A percentile compares a stretch with the other conserved stretches of the same genome.
phyloP scores from a whole-genome alignment of 2,888 invertebrate species.

The Hylaea fasciaria region DNA sequence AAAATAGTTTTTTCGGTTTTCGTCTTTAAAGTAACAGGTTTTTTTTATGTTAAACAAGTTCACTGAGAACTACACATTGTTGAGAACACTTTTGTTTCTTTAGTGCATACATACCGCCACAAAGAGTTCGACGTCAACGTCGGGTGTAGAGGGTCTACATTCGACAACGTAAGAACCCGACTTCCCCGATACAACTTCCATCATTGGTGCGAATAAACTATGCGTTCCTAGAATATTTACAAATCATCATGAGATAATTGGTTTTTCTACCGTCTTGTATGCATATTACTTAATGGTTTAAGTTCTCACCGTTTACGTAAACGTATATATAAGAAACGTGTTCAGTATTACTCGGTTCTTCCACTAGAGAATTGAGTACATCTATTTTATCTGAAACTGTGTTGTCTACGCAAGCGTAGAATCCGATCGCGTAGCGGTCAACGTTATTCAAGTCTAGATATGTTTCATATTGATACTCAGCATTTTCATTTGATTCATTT shows the following conservation, averaged over 20 bases:
- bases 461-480: conserved; percentile 69
- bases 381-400: conserved; percentile 57
- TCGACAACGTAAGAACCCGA: conserved; percentile 63
- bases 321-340: conserved; percentile 73
- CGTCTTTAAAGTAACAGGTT: conserved; percentile 2
- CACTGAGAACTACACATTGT: background rate
- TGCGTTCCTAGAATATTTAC: conserved; percentile 72
- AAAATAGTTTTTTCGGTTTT: conserved; percentile 24
- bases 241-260: conserved; percentile 43
- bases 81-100: conserved; percentile 24
- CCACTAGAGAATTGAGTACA: conserved; percentile 59
- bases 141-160: conserved; percentile 80
- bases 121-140: conserved; percentile 65
- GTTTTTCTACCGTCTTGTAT: background rate
- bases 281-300: conserved; percentile 1
- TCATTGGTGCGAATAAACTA: conserved; percentile 74
- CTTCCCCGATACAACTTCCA: conserved; percentile 62
- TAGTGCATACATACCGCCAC: conserved; percentile 70
- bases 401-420: conserved; percentile 82
- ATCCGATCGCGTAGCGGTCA: conserved; percentile 78
- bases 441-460: conserved; percentile 76
- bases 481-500: conserved; percentile 45
- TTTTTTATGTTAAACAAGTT: conserved; percentile 3
- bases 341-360: conserved; percentile 68
- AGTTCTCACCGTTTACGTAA: conserved; percentile 76